These are phyloP conservation scores for Raillietiella orientalis DNA, from an alignment of 2,888 invertebrate species.

Conservation along the genomic window DNA sequence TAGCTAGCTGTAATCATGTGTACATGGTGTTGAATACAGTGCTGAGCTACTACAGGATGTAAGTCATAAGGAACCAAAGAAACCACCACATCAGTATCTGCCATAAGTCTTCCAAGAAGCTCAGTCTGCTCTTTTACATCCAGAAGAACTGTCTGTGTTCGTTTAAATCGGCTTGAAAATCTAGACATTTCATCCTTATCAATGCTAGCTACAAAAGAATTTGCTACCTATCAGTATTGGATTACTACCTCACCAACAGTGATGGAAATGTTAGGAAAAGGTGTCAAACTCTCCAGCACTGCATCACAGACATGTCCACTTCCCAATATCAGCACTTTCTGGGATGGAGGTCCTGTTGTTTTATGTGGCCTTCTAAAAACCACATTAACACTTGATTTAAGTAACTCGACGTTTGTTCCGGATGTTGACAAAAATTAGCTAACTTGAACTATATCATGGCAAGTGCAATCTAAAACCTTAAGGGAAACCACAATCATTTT, in stretches of 20 bases:
- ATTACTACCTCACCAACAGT: slow-evolving; percentile 37
- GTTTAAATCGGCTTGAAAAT: slow-evolving; percentile 37
- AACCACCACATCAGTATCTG: slow-evolving; percentile 36
- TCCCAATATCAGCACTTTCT: slow-evolving; percentile 51
- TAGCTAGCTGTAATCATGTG: slow-evolving; percentile 96
- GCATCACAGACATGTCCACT: slow-evolving; percentile 86
- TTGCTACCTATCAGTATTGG: too few species aligned
- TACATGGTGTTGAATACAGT: slow-evolving; percentile 49
- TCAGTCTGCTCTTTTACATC: slow-evolving; percentile 40
- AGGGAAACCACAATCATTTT: too few species aligned
- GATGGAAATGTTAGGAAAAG: slow-evolving; percentile 41
- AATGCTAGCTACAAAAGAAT: slow-evolving; percentile 26
- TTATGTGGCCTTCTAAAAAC: slow-evolving; percentile 5
- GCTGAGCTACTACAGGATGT: slow-evolving; percentile 49
- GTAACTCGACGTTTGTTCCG: slow-evolving; percentile 1
- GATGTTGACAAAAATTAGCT: too few species aligned
- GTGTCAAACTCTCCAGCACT: slow-evolving; percentile 65
- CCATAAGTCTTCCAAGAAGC: slow-evolving; percentile 31
- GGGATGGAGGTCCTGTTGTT: slow-evolving; percentile 6
- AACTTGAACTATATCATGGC: background rate
- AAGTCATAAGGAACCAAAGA: slow-evolving; percentile 69
- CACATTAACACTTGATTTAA: background rate
- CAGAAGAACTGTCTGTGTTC: slow-evolving; percentile 43
- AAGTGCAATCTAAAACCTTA: too few species aligned
- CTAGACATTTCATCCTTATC: slow-evolving; percentile 61